Percentiles rank a stretch among this genome's conserved stretches.
Conservation (phyloP, 1,140 invertebrate genomes). For the Lepidotrigona ventralis region DNA sequence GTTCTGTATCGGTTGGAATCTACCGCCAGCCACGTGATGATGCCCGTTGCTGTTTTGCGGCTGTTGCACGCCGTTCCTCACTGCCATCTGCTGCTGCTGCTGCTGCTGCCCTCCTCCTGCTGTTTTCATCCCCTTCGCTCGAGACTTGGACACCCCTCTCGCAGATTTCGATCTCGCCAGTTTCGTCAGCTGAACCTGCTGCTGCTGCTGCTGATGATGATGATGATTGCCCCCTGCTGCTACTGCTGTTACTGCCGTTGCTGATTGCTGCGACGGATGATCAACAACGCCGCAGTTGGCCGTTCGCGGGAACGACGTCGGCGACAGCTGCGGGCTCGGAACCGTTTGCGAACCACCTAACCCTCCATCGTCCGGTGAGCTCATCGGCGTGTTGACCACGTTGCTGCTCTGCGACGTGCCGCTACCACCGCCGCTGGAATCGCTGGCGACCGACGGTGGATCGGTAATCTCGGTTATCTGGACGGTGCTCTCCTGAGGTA, state of each 20-base stretch:
- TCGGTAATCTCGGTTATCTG: slow-evolving; percentile 76
- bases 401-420: slow-evolving; percentile 33
- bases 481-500: slow-evolving; percentile 73
- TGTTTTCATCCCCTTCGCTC: slow-evolving; percentile 69
- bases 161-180: slow-evolving; percentile 69
- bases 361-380: slow-evolving; percentile 60
- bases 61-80: slow-evolving; percentile 62
- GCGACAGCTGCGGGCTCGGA: slow-evolving; percentile 65
- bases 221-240: no score
- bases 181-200: slow-evolving; percentile 58
- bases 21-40: background rate
- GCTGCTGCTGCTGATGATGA: no score
- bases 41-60: slow-evolving; percentile 50
- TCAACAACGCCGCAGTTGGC: slow-evolving; percentile 26
- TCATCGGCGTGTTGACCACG: slow-evolving; percentile 54
- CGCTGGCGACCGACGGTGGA: slow-evolving; percentile 52
- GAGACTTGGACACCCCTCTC: slow-evolving; percentile 62
- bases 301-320: slow-evolving; percentile 57
- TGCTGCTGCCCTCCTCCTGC: no score
- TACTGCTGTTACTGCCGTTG: no score
- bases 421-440: slow-evolving; percentile 32
- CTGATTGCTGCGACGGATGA: no score
- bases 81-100: slow-evolving; percentile 41
- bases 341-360: slow-evolving; percentile 55
- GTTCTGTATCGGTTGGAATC: slow-evolving; percentile 72